Conservation (phyloP, 2,113 vertebrate species). For the Motacilla alba region DNA sequence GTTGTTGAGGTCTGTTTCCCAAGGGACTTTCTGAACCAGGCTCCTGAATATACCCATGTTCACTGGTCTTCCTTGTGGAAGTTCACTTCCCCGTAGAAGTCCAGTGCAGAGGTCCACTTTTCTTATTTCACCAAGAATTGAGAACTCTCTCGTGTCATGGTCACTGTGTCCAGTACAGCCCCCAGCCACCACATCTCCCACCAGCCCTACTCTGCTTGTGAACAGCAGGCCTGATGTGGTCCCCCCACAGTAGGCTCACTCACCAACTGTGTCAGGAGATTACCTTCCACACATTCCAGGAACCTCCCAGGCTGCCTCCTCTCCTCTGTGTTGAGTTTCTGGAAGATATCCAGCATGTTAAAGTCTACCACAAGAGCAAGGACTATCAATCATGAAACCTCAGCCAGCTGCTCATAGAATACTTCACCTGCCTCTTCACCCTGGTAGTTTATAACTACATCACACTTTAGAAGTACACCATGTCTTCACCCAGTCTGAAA, state of each 20-base stretch:
- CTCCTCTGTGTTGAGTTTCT: background rate
- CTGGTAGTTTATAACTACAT: background rate
- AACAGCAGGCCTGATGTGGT: background rate
- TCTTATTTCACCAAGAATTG: background rate
- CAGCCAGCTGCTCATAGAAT: background rate
- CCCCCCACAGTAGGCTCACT: rapidly evolving
- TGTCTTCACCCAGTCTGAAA: background rate
- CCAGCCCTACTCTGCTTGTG: background rate
- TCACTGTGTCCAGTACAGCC: background rate
- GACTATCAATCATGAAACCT: background rate
- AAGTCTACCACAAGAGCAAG: background rate
- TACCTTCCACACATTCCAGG: background rate
- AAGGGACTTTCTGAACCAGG: background rate
- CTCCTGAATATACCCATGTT: background rate
- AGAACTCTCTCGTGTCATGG: background rate
- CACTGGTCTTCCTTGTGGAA: no score
- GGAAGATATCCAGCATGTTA: background rate
- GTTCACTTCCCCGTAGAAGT: background rate
- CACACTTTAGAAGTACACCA: rapidly evolving
- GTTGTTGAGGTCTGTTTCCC: background rate
- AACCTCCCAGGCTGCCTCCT: background rate
- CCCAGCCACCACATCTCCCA: background rate
- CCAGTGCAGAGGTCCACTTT: background rate
- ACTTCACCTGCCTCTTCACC: background rate
- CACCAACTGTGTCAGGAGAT: background rate